phyloP scores from a whole-genome alignment of 2,888 invertebrate species.

The Cephus rjabovi region DNA sequence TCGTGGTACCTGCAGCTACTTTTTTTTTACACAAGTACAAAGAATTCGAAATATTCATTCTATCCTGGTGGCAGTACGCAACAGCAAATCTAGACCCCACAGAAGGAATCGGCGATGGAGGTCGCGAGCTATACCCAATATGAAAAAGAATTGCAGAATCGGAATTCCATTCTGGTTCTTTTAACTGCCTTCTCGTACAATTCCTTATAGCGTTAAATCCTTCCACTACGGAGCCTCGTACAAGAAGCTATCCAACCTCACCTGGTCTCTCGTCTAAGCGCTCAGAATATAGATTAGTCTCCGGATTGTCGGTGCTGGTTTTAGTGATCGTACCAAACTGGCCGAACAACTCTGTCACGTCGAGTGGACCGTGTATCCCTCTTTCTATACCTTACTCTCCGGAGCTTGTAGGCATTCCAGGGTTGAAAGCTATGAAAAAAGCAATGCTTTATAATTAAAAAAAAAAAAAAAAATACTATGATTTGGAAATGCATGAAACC shows the following conservation, averaged over 20 bases:
- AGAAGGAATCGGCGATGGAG: not conserved
- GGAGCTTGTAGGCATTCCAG: not conserved
- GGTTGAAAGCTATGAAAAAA: not conserved
- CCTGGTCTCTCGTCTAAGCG: not conserved
- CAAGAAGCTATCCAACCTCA: not conserved
- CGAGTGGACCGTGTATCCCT: not conserved
- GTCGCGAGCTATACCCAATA: not conserved
- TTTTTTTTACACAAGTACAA: not conserved
- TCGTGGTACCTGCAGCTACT: too few relatives aligned
- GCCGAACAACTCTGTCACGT: not conserved
- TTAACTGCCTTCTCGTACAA: not conserved
- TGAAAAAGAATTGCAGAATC: not conserved
- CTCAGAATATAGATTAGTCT: not conserved
- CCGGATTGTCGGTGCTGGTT: not conserved
- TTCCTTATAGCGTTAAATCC: not conserved
- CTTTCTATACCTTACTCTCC: not conserved
- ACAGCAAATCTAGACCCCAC: not conserved
- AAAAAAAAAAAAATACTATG: too few relatives aligned
- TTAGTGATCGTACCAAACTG: not conserved
- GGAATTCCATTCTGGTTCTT: not conserved
- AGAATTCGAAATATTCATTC: not conserved
- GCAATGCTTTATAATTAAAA: not conserved
- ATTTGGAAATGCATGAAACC: too few relatives aligned
- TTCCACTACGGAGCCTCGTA: not conserved
- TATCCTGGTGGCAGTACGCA: not conserved